Base-by-base conservation (phyloP, 2,888 invertebrate genomes). In the Alloscopus bannaensis region DNA sequence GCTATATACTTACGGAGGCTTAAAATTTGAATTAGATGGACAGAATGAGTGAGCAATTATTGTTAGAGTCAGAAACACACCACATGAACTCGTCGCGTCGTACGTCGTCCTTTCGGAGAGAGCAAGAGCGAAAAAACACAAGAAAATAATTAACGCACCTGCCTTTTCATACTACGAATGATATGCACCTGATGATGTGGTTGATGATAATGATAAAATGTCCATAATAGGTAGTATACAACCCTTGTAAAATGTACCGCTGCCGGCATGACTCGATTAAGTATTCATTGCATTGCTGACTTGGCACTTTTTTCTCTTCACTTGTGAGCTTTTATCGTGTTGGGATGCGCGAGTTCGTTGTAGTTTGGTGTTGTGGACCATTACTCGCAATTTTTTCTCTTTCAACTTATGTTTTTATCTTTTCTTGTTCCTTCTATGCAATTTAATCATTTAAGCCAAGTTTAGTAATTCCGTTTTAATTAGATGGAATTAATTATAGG, bases 401-500 rank as follows among this genome's bases (percentile, higher is more conserved):
- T 18, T 50, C 20, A n/a, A n/a, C n/a, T n/a, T n/a, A n/a, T n/a
- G n/a, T n/a, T n/a, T n/a, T n/a, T n/a, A n/a, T n/a, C n/a, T n/a
- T 20, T 18, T 13, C 50, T 18, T 50, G 22, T 26, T 24, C 18
- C 22, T 59, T 31, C 31, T 20, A 20, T 20, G 52, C 52, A 52
- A 22, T 52, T 52, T 52, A 20, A 57, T 57, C 42, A 62, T 40
- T 62, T 40, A 60, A 60, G 62, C 62, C 62, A 57, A 28, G 29
- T 57, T 57, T 64, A 64, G 45, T 64, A 64, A 64, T 64, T 64
- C 66, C 66, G 52, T 66, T 66, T 66, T 66, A 66, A 66, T 66
- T 66, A 66, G 66, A 66, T 66, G 66, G 66, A 66, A 66, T 66
- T 66, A 66, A 66, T 66, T 66, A 66, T 31, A 66, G 66, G 66